These are phyloP conservation scores for Metridium senile DNA, from an alignment of 92 coral and sea anemone species.

Conservation along the genomic window DNA sequence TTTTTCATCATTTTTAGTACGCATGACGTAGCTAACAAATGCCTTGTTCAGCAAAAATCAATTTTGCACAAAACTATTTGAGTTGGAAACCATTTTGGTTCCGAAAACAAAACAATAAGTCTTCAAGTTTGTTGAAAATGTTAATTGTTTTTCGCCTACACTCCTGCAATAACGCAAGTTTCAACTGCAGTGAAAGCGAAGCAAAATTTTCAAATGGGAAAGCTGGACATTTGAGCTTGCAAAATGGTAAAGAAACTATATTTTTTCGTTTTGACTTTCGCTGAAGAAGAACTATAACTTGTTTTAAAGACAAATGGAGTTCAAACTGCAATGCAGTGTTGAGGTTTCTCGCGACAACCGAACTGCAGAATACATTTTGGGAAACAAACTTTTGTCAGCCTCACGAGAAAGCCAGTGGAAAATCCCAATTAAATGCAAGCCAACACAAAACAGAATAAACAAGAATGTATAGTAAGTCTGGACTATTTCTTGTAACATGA, in stretches of 20 bases:
- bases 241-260: not conserved
- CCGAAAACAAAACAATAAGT: not conserved
- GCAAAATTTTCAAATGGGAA: not conserved
- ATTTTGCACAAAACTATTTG: conserved; percentile 11
- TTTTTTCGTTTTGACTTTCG: too few species aligned
- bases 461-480: not conserved
- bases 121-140: not conserved
- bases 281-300: too few species aligned
- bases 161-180: not conserved
- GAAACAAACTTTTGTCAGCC: too few species aligned
- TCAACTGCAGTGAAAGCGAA: not conserved
- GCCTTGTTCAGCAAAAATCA: conserved; percentile 39
- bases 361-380: too few species aligned
- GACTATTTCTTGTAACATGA: not conserved
- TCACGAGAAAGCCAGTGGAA: not conserved
- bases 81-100: not conserved
- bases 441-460: not conserved
- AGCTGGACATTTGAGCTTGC: not conserved
- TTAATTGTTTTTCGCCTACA: not conserved
- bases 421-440: not conserved
- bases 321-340: not conserved
- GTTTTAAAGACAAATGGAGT: not conserved
- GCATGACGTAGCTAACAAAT: conserved; percentile 65
- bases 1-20: conserved; percentile 93
- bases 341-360: too few species aligned